Base-by-base conservation (phyloP, 2,113 vertebrate species). In the Amblyopsis rosae region DNA sequence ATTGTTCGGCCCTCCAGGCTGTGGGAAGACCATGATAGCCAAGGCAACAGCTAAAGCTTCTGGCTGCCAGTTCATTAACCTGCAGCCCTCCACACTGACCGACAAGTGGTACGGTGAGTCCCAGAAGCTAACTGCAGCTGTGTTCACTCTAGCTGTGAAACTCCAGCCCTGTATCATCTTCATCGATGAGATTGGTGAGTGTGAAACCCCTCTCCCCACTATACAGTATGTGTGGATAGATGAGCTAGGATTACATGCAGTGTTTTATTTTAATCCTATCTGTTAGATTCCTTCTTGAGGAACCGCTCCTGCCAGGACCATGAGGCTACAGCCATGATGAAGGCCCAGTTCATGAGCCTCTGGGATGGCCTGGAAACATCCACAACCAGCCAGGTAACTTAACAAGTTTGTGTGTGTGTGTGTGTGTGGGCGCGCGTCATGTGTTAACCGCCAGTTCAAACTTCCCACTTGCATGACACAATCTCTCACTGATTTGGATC, bases 251-350 rank as follows among this genome's bases (percentile, higher is more conserved):
- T 6, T 45, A 46, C 56, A 46, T 26, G 9, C 26, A n/a, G 1
- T 19, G n/a, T 65, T 9, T 61, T 3, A 8, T 35, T 12, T 57
- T 60, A 51, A 13, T 59, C 45, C 57, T 33, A 26, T 10, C 72
- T 65, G 12, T 56, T 47, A 95, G 93, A 94, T 48, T 92, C 94
- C 0, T 93, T 95, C 75, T 77, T 95, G 53, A 91, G 93, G 75
- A 93, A 90, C 63, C 92, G 93, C 56, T 95, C 93, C 56, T 89
- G 89, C 67, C 54, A 89, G 73, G 93, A 95, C 72, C 93, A 94
- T 0, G 94, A 95, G 77, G 92, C 93, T 70, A 95, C 93, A 1
- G 93, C 94, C 61, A 94, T 95, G 93, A 94, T 95, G 93, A 95
- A 95, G 73, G 93, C 94, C 35, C 93, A 95, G 85, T 95, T 95